Evolutionary conservation across 1,140 invertebrate genomes (phyloP).

Genomic region (Coelopa frigida): DNA sequence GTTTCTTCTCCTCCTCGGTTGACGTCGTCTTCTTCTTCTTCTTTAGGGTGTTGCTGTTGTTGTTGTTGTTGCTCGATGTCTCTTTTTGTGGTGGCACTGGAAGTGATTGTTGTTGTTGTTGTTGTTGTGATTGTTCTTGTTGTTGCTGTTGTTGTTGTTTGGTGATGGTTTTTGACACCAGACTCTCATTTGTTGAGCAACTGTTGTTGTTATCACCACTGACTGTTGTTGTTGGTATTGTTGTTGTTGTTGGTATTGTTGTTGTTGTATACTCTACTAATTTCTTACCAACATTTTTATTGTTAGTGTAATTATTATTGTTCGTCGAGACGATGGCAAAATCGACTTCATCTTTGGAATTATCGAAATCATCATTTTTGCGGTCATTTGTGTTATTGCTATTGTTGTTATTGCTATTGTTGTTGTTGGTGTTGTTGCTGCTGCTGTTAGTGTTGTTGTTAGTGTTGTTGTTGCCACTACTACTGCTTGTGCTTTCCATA

Average conservation of each 20-base stretch:
- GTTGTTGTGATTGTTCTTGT: constrained; percentile 5
- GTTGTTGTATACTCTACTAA: no score
- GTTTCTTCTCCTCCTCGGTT: constrained; percentile 9
- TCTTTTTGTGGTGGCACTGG: no score
- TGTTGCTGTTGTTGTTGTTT: constrained; percentile 6
- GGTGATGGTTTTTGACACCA: constrained; percentile 5
- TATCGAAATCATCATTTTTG: background rate
- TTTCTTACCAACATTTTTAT: background rate
- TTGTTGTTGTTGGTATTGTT: background rate
- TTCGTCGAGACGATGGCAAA: constrained; percentile 7
- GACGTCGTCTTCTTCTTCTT: background rate
- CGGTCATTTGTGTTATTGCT: background rate
- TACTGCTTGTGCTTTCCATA: background rate
- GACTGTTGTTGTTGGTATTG: background rate
- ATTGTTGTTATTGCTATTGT: background rate
- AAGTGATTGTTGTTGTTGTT: constrained; percentile 8
- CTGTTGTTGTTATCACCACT: background rate
- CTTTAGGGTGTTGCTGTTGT: background rate
- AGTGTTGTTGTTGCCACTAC: no score
- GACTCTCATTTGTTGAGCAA: constrained; percentile 1
- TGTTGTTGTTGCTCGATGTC: constrained; percentile 5
- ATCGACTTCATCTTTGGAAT: constrained; percentile 12
- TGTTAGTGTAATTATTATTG: constrained; percentile 9
- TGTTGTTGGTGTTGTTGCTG: no score
- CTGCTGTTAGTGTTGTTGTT: no score